A percentile compares a stretch with the other conserved stretches of the same genome.
phyloP scores from a whole-genome alignment of 2,113 vertebrate genomes.

The Pollimyrus isidori region DNA sequence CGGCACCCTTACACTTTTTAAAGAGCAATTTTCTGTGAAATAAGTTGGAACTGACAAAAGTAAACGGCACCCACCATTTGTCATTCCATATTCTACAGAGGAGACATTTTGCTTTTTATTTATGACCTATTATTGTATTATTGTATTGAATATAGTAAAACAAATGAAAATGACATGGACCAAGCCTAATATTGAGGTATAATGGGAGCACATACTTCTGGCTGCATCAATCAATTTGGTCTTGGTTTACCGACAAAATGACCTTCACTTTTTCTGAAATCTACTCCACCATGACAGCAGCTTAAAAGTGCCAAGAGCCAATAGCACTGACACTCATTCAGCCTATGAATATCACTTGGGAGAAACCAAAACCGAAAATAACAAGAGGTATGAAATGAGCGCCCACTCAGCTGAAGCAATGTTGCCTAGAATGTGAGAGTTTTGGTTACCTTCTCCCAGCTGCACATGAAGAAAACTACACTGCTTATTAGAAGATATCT shows the following conservation, averaged over 20 bases:
- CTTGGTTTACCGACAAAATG: not conserved
- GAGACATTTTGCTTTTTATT: not conserved
- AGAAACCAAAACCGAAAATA: not conserved
- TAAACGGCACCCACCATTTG: not conserved
- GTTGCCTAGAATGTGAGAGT: not conserved
- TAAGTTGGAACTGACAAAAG: not conserved
- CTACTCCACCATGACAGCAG: not conserved
- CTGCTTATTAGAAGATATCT: not conserved
- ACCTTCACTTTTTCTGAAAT: not conserved
- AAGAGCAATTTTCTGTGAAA: not conserved
- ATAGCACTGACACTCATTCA: not conserved
- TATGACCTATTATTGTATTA: not conserved
- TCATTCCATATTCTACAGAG: not conserved
- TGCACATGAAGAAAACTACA: not conserved
- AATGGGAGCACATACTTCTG: not conserved
- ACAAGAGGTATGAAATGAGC: not conserved
- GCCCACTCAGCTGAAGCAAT: not conserved
- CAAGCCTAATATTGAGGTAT: not conserved
- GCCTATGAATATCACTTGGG: not conserved
- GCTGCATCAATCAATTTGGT: not conserved
- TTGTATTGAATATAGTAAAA: not conserved
- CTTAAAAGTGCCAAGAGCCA: not conserved
- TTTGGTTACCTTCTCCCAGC: not conserved
- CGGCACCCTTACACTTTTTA: too few species aligned
- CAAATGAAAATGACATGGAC: not conserved